phyloP scores from a whole-genome alignment of 1,140 invertebrate genomes.

The Anastrepha obliqua region DNA sequence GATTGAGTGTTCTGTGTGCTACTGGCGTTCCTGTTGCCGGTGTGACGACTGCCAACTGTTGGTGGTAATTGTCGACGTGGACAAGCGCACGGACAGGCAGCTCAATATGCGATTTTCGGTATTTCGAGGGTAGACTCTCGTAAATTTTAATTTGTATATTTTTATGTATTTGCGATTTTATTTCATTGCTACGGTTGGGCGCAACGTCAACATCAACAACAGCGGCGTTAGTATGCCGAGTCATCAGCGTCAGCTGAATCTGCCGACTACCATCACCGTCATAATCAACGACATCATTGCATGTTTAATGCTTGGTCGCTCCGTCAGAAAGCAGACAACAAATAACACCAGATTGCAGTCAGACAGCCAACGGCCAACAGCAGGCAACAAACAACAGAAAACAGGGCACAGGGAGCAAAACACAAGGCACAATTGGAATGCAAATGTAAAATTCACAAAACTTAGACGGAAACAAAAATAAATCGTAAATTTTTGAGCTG shows the following conservation, averaged over 20 bases:
- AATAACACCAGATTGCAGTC: not conserved
- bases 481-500: conserved; percentile 27
- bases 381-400: conserved; percentile 6
- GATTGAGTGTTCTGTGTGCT: conserved; percentile 28
- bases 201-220: not conserved
- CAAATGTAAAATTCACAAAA: conserved; percentile 20
- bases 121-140: not conserved
- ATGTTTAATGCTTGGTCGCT: not conserved
- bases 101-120: not conserved
- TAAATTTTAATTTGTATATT: not conserved
- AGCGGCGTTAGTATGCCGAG: not conserved
- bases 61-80: conserved; percentile 23
- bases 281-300: not conserved
- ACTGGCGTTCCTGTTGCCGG: not conserved
- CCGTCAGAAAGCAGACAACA: not conserved
- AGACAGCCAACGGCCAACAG: not conserved
- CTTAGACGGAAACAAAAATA: conserved; percentile 24
- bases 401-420: not conserved
- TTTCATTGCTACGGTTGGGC: not conserved
- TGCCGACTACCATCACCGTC: not conserved
- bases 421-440: not conserved
- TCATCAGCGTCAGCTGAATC: not conserved
- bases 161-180: not conserved
- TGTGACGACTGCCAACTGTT: not conserved
- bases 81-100: not conserved